Evolutionary conservation across 2,888 invertebrate genomes (phyloP).

Genomic region (Ariolimax columbianus): DNA sequence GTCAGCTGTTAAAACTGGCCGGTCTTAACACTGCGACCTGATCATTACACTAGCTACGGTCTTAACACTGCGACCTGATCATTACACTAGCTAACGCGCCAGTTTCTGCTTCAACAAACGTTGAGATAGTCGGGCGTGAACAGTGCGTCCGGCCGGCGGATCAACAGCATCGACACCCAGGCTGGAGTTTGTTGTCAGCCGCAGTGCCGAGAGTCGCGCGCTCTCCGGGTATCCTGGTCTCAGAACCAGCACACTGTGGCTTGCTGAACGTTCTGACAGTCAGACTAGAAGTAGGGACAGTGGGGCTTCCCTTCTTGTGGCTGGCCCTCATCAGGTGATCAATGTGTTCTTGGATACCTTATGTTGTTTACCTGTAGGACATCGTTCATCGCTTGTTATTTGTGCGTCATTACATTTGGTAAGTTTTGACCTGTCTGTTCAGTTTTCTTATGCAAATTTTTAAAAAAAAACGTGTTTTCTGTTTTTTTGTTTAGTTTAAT

Average conservation of each 20-base stretch:
- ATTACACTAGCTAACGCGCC: too few species aligned
- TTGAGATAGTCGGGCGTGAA: neutral
- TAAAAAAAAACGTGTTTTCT: too few species aligned
- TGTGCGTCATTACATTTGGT: neutral
- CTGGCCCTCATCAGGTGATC: neutral
- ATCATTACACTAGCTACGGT: too few species aligned
- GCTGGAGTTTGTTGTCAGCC: conserved; percentile 15
- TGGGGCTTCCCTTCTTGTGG: neutral
- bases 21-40: too few species aligned
- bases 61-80: too few species aligned
- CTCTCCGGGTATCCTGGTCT: neutral
- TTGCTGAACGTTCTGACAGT: neutral
- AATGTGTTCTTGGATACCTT: conserved; percentile 3
- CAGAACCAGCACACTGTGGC: neutral
- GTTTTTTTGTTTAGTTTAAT: too few species aligned
- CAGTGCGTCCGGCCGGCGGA: neutral
- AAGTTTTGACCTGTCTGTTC: neutral
- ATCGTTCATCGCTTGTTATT: neutral
- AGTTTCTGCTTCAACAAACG: neutral
- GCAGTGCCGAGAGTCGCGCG: neutral
- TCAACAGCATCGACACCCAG: conserved; percentile 20
- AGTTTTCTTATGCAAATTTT: too few species aligned
- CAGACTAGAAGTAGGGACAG: neutral
- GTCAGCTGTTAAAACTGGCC: too few species aligned
- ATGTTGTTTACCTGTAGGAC: neutral